Base-by-base conservation (phyloP, 2,797 vertebrate species). In the Melopsittacus undulatus region DNA sequence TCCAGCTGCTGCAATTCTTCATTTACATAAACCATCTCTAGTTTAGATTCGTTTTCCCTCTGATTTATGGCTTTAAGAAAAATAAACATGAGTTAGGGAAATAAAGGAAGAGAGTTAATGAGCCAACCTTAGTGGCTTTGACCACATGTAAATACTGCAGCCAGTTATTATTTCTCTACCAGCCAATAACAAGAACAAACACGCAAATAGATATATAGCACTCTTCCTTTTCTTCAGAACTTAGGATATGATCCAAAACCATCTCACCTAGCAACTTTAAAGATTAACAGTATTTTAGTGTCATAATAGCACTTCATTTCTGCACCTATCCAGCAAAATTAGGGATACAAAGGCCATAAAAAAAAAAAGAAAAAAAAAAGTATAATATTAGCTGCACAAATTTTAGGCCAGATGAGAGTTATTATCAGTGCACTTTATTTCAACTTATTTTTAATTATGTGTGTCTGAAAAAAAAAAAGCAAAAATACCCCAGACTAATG, bases 41-140 rank as follows among this genome's bases (percentile, higher is more conserved):
- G 34, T 93, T 87, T 62, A 87, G 49, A 89, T 83, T 70, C 57
- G 83, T 42, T 78, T 61, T 93, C 72, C 61, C 68, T 68, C 64
- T 82, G 83, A 95, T 95, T 95, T 80, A 96, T 17, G 52, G 48
- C 34, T 87, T 87, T 66, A 92, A 90, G 76, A 80, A 95, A 93
- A 95, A 92, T 40, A 96, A 95, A 89, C 64, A 85, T 1, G 11
- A 94, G 42, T 75, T 72, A 82, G 94, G 61, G 81, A 95, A 96
- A 83, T 80, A 91, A 92, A 30, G 32, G 89, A 77, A 66, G 82
- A 75, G 45, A 90, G 42, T 83, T 91, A 94, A 93, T 30, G 59
- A 89, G 86, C 49, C 84, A 96, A 23, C 29, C 43, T 78, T 26
- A 84, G 68, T 29, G 94, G 73, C 49, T 89, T 36, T 89, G 91